Conservation (phyloP, 2,797 vertebrate species). For the Epinephelus awoara region DNA sequence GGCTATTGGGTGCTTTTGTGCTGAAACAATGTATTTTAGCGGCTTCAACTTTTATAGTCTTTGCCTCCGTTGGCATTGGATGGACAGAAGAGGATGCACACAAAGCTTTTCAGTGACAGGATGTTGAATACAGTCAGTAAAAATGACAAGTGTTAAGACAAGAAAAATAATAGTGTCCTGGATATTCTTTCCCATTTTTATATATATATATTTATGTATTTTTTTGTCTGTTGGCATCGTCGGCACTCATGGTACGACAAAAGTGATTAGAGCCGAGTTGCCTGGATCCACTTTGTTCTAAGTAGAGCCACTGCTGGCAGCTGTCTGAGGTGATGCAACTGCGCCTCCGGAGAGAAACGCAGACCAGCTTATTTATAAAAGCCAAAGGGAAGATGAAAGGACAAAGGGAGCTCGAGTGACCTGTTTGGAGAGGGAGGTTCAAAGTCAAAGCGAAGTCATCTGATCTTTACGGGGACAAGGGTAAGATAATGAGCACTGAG, state of each 20-base stretch:
- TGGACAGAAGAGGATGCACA: conserved; percentile 1
- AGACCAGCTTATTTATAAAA: conserved; percentile 73
- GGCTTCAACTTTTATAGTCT: background rate
- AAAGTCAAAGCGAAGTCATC: conserved; percentile 78
- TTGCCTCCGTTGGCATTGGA: conserved; percentile 3
- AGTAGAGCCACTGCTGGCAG: conserved; percentile 58
- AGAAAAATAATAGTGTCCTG: conserved; percentile 15
- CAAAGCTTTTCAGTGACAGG: background rate
- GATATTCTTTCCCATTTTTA: conserved; percentile 20
- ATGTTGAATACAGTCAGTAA: background rate
- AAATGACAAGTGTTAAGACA: conserved; percentile 23
- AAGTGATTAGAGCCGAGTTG: conserved; percentile 66
- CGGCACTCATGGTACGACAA: conserved; percentile 44
- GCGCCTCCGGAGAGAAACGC: conserved; percentile 63
- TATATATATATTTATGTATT: background rate
- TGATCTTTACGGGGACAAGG: conserved; percentile 79
- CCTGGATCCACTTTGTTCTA: conserved; percentile 67
- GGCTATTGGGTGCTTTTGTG: conserved; percentile 10
- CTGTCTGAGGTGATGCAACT: conserved; percentile 76
- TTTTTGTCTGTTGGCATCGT: conserved; percentile 28
- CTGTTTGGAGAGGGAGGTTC: conserved; percentile 76
- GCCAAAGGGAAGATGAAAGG: conserved; percentile 80
- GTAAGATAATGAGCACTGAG: conserved; percentile 80
- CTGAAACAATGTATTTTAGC: background rate
- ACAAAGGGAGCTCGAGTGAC: conserved; percentile 70